phyloP scores from a whole-genome alignment of 2,888 invertebrate species.

The Selenia dentaria region DNA sequence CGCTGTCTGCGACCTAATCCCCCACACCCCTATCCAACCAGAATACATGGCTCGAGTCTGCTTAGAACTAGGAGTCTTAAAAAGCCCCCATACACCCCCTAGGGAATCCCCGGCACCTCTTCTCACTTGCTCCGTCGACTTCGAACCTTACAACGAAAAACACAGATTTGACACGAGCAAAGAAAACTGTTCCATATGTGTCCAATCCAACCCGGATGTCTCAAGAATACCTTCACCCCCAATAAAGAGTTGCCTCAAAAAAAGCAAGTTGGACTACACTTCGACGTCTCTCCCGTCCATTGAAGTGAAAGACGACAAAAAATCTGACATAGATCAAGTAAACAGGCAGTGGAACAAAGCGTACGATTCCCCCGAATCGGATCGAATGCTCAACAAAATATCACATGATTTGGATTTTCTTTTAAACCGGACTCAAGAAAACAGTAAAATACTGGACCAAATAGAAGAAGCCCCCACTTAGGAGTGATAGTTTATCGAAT shows the following conservation, averaged over 20 bases:
- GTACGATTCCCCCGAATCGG: conserved; percentile 69
- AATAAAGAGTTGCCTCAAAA: conserved; percentile 77
- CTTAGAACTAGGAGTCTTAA: conserved; percentile 79
- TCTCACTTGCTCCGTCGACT: conserved; percentile 64
- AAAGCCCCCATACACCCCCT: conserved; percentile 50
- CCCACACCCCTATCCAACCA: conserved; percentile 46
- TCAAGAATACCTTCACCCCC: conserved; percentile 68
- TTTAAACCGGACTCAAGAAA: conserved; percentile 86
- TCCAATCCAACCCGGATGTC: conserved; percentile 69
- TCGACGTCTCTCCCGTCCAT: conserved; percentile 70
- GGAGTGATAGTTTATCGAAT: conserved; percentile 27
- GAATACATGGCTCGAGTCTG: conserved; percentile 79
- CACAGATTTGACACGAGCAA: conserved; percentile 56
- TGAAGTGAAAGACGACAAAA: conserved; percentile 54
- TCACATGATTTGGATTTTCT: conserved; percentile 93
- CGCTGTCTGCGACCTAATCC: conserved; percentile 74
- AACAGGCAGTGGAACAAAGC: conserved; percentile 69
- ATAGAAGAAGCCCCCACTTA: conserved; percentile 74
- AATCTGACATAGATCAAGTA: conserved; percentile 67
- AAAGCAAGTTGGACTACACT: conserved; percentile 54
- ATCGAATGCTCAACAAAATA: conserved; percentile 91
- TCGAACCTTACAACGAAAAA: conserved; percentile 61
- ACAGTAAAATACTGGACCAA: conserved; percentile 53
- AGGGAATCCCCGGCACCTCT: conserved; percentile 50
- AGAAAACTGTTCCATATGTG: conserved; percentile 70